Percentiles rank a stretch among this genome's conserved stretches.
Conservation (phyloP, 2,113 vertebrate genomes). For the Solenodon paradoxus region DNA sequence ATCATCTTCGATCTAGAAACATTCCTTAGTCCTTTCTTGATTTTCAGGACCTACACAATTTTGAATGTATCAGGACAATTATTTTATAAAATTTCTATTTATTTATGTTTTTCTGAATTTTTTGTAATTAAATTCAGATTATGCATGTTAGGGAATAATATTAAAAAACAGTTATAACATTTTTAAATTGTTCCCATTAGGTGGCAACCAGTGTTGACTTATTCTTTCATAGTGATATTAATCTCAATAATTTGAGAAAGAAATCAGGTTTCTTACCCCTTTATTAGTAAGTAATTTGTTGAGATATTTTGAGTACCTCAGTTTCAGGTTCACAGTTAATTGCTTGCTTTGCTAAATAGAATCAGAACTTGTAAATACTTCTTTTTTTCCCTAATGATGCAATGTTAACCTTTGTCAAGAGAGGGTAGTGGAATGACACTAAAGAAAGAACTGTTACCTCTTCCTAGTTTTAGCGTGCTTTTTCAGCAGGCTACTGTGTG, state of each 20-base stretch:
- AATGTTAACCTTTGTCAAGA: neutral
- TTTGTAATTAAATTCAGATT: neutral
- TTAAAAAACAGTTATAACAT: neutral
- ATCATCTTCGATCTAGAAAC: neutral
- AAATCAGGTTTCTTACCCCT: neutral
- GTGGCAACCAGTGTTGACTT: neutral
- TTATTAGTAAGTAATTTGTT: neutral
- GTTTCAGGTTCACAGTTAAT: neutral
- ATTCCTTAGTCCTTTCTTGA: no score
- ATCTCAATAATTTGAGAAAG: neutral
- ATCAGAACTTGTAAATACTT: neutral
- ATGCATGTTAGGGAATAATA: neutral
- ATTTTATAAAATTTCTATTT: neutral
- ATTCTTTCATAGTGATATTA: neutral
- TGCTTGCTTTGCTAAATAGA: neutral
- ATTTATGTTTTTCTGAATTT: neutral
- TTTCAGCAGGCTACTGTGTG: neutral
- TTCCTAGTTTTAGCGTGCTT: neutral
- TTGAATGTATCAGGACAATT: neutral
- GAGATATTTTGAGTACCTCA: neutral
- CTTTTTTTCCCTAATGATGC: neutral
- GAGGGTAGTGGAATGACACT: neutral
- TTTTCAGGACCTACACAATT: neutral
- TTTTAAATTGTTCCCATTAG: neutral
- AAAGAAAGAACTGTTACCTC: neutral